Evolutionary conservation across 2,888 invertebrate genomes (phyloP), one percentile per base, ranked within the genome.

Genomic region (Ellobium chinense): DNA sequence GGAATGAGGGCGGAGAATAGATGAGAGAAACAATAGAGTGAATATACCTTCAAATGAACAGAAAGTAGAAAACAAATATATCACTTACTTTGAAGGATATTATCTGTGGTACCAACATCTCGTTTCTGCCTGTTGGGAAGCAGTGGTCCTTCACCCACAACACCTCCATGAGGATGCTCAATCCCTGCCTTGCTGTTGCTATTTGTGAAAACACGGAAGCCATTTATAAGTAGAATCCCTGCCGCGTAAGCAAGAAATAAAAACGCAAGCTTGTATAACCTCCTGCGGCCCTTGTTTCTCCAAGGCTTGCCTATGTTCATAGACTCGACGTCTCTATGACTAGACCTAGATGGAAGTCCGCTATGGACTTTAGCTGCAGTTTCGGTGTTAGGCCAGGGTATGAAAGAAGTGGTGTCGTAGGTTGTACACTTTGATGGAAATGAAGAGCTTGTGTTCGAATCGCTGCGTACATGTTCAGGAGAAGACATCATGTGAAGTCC

Each of bases 171-270:
- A 9, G 54, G 54, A 12, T 58, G 58, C n/a, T n/a, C n/a, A n/a
- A n/a, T n/a, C n/a, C n/a, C n/a, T n/a, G n/a, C n/a, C n/a, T n/a
- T n/a, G n/a, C n/a, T n/a, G n/a, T n/a, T n/a, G n/a, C n/a, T n/a
- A n/a, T n/a, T n/a, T n/a, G n/a, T n/a, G n/a, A n/a, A n/a, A n/a
- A n/a, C 69, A 0, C 78, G 66, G 60, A 24, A 58, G 1, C 60
- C 69, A 31, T 54, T 78, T 46, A 78, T 60, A 14, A 70, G 54
- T 29, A 78, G n/a, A n/a, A 78, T 46, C 34, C 31, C 78, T 14
- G 34, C 54, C 2, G 58, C 46, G 60, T 78, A 78, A 27, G 62
- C 78, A 0, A 70, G n/a, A 21, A 60, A 29, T 7, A 70, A 31
- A n/a, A 21, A 60, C 34, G 31, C 18, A 24, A 78, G 69, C 34